Percentiles rank a stretch among this genome's conserved stretches.
These are phyloP conservation scores for Toxonevra muliebris DNA, from an alignment of 2,888 invertebrate species.

Conservation along the genomic window DNA sequence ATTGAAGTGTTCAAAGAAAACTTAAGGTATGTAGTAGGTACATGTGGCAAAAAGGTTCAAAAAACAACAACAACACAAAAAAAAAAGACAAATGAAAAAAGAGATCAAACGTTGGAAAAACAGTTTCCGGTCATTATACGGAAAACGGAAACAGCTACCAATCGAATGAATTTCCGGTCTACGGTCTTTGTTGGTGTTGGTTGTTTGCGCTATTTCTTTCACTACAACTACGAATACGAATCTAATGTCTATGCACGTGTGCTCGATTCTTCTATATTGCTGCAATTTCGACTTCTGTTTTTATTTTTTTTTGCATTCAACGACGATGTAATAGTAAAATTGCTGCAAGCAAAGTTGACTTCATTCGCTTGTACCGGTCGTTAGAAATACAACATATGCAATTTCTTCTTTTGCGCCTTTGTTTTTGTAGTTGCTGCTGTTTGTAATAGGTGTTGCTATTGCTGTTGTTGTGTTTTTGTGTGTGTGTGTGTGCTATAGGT, in stretches of 20 bases:
- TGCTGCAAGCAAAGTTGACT: neutral
- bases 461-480: conserved; percentile 20
- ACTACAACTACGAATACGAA: too few relatives aligned
- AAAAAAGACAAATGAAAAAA: conserved; percentile 22
- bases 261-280: conserved; percentile 1
- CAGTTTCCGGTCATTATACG: conserved; percentile 61
- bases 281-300: neutral
- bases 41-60: conserved; percentile 6
- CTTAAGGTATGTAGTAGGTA: too few relatives aligned
- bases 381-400: neutral
- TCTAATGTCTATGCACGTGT: too few relatives aligned
- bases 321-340: too few relatives aligned
- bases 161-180: conserved; percentile 54
- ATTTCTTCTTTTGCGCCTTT: neutral
- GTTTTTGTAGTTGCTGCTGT: conserved; percentile 8
- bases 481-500: conserved; percentile 34
- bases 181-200: neutral
- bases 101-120: conserved; percentile 49
- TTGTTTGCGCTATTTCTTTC: neutral
- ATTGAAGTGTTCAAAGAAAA: neutral
- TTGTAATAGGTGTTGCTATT: neutral
- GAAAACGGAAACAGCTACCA: conserved; percentile 64
- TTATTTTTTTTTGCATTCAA: neutral
- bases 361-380: neutral
- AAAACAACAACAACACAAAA: conserved; percentile 11